These are phyloP conservation scores for Pharmacophagus antenor DNA, from an alignment of 2,888 invertebrate species.

Conservation along the genomic window DNA sequence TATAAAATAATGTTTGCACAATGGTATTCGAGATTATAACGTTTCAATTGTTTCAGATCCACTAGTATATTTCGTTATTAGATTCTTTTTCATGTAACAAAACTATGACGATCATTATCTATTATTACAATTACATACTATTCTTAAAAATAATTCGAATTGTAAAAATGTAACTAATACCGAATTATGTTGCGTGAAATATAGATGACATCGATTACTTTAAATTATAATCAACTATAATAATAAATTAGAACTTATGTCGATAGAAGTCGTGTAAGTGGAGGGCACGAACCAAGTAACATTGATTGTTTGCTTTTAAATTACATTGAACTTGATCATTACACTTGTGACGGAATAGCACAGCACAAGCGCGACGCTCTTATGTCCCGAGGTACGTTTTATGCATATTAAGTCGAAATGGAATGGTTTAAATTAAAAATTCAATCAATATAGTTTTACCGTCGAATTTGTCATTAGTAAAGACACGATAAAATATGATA, in stretches of 20 bases:
- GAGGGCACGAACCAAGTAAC: neutral
- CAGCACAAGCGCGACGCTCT: too few relatives aligned
- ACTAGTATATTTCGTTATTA: conserved; percentile 37
- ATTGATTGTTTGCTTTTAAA: neutral
- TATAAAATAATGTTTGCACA: conserved; percentile 21
- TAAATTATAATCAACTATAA: conserved; percentile 3
- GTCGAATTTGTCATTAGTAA: neutral
- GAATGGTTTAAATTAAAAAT: too few relatives aligned
- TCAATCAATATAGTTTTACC: neutral
- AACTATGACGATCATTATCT: conserved; percentile 46
- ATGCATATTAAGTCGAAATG: too few relatives aligned
- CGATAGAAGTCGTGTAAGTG: conserved; percentile 1
- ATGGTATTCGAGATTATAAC: conserved; percentile 34
- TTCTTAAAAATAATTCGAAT: conserved; percentile 36
- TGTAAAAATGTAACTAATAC: conserved; percentile 27
- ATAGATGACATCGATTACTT: conserved; percentile 11
- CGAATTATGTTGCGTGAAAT: conserved; percentile 10
- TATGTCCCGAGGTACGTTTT: too few relatives aligned
- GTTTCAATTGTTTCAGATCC: conserved; percentile 25
- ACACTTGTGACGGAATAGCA: conserved; percentile 1
- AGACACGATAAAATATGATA: neutral
- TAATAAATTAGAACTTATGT: conserved; percentile 20
- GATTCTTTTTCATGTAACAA: conserved; percentile 27
- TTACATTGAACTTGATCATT: neutral
- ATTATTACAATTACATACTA: conserved; percentile 45